Evolutionary conservation across 2,888 invertebrate genomes (phyloP).

Genomic region (Folsomia candida): DNA sequence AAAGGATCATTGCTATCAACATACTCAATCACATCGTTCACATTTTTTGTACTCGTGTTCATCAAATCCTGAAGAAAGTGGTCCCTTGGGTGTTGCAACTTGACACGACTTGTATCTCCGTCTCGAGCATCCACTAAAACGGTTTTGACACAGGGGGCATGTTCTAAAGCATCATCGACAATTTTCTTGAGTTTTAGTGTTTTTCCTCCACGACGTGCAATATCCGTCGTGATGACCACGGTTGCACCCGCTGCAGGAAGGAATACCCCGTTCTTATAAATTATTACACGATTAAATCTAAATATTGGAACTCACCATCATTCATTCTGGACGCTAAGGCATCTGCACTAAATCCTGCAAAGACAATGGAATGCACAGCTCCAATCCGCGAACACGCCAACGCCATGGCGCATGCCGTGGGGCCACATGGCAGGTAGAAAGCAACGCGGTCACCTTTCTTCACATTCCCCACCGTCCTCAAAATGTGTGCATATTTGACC

Average conservation of each 20-base stretch:
- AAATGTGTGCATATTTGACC: constrained; percentile 40
- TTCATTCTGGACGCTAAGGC: constrained; percentile 56
- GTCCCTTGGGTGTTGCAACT: constrained; percentile 40
- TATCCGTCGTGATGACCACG: constrained; percentile 57
- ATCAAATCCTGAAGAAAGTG: constrained; percentile 55
- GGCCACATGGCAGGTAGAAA: constrained; percentile 56
- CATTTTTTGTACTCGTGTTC: constrained; percentile 42
- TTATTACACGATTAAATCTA: constrained; percentile 12
- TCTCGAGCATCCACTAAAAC: constrained; percentile 54
- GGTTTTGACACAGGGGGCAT: constrained; percentile 54
- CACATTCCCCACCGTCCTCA: constrained; percentile 51
- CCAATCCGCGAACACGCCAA: constrained; percentile 59
- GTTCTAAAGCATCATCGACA: constrained; percentile 55
- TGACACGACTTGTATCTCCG: constrained; percentile 19
- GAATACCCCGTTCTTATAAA: no score
- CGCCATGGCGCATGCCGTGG: constrained; percentile 57
- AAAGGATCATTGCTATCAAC: constrained; percentile 58
- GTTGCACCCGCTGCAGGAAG: constrained; percentile 54
- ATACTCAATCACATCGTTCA: constrained; percentile 52
- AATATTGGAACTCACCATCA: constrained; percentile 52
- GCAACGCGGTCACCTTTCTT: constrained; percentile 57
- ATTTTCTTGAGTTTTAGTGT: constrained; percentile 55
- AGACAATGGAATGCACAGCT: constrained; percentile 58
- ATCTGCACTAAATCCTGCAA: constrained; percentile 59
- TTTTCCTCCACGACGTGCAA: constrained; percentile 56